phyloP scores from a whole-genome alignment of 2,888 invertebrate genomes.

The Metacarcinus magister region DNA sequence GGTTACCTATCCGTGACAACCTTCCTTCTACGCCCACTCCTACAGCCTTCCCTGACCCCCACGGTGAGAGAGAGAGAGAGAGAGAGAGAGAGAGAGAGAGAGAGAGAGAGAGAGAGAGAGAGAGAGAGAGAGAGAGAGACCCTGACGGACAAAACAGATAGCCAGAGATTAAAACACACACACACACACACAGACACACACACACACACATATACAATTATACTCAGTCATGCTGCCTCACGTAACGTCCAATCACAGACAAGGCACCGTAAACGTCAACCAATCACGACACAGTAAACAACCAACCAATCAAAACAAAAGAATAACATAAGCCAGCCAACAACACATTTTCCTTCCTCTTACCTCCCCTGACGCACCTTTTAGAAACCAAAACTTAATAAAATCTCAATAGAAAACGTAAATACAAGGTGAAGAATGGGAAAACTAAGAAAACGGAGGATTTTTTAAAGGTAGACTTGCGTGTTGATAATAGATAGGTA shows the following conservation, averaged over 20 bases:
- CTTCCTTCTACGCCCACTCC: not conserved
- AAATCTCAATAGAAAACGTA: no score
- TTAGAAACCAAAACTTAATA: no score
- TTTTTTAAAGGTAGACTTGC: no score
- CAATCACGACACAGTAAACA: not conserved
- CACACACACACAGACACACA: slow-evolving; percentile 39
- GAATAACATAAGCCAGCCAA: not conserved
- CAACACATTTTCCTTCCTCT: not conserved
- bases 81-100: slow-evolving; percentile 34
- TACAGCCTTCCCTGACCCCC: not conserved
- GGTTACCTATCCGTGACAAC: not conserved
- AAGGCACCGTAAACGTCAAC: not conserved
- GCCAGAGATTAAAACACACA: not conserved
- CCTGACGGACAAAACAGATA: not conserved
- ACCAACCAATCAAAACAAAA: not conserved
- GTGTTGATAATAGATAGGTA: no score
- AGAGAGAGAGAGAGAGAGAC: no score
- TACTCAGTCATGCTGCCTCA: not conserved
- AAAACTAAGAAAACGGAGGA: no score
- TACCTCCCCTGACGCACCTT: not conserved
- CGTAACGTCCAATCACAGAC: not conserved
- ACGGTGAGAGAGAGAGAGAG: slow-evolving; percentile 32
- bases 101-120: slow-evolving; percentile 10
- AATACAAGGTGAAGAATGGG: no score
- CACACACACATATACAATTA: not conserved